A percentile compares a stretch with the other conserved stretches of the same genome.
phyloP scores from a whole-genome alignment of 2,888 invertebrate species.

The Rotaria sp. region DNA sequence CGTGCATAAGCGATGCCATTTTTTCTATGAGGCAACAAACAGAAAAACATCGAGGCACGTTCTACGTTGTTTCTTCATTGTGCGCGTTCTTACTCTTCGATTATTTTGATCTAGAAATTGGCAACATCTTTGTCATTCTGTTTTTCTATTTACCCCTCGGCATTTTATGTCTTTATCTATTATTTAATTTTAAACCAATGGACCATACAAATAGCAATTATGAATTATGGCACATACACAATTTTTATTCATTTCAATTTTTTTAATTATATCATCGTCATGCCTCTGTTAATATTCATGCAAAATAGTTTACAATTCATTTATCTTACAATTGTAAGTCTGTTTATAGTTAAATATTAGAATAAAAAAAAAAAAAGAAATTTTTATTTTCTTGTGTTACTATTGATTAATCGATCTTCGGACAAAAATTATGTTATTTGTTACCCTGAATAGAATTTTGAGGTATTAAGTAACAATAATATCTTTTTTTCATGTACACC shows the following conservation, averaged over 20 bases:
- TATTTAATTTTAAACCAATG: not conserved
- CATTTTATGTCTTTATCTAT: not conserved
- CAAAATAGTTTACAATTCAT: not conserved
- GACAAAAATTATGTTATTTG: no score
- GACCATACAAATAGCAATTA: not conserved
- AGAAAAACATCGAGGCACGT: not conserved
- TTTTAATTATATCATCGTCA: not conserved
- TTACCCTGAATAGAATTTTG: no score
- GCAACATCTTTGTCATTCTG: not conserved
- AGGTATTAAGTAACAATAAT: no score
- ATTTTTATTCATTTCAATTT: not conserved
- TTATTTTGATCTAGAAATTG: not conserved
- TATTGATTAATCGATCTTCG: not conserved
- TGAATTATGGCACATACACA: not conserved
- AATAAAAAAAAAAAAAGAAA: not conserved
- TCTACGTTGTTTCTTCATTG: not conserved
- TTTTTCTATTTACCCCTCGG: not conserved
- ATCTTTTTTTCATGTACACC: no score
- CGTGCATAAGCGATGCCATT: not conserved
- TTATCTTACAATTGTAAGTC: not conserved
- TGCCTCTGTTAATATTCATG: not conserved
- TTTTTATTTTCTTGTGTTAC: not conserved
- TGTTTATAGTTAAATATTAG: not conserved
- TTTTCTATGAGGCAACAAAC: not conserved
- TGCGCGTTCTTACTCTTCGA: not conserved